phyloP scores from a whole-genome alignment of 2,888 invertebrate genomes.

The Cynaeus angustus region DNA sequence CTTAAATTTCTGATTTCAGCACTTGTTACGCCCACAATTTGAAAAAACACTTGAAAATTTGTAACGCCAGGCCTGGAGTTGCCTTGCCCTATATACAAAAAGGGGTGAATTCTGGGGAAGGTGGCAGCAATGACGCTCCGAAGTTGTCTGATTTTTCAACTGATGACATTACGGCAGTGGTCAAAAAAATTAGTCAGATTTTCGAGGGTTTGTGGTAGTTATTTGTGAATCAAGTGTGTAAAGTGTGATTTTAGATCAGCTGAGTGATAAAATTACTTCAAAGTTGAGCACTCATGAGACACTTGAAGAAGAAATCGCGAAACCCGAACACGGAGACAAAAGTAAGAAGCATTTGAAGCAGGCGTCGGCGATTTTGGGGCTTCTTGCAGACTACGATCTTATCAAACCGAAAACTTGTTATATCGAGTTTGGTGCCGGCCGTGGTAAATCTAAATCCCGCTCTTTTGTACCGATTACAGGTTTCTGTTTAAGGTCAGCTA shows the following conservation, averaged over 20 bases:
- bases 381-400: constrained; percentile 77
- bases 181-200: constrained; percentile 70
- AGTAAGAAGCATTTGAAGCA: constrained; percentile 85
- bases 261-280: constrained; percentile 62
- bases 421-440: constrained; percentile 93
- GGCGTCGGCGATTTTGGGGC: constrained; percentile 83
- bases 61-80: constrained; percentile 78
- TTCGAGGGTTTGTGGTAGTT: constrained; percentile 62
- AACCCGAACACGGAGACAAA: constrained; percentile 76
- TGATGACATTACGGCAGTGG: constrained; percentile 68
- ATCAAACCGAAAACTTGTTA: constrained; percentile 80
- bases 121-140: constrained; percentile 50
- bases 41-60: constrained; percentile 81
- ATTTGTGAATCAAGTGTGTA: too few relatives aligned
- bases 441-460: constrained; percentile 75
- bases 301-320: constrained; percentile 72
- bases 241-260: not conserved
- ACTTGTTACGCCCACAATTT: constrained; percentile 81
- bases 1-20: constrained; percentile 69
- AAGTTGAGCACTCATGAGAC: constrained; percentile 70
- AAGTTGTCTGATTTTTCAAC: constrained; percentile 69
- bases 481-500: constrained; percentile 77
- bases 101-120: constrained; percentile 71
- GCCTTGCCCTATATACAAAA: constrained; percentile 74
- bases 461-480: not conserved